Percentiles rank a stretch among this genome's conserved stretches.
These are phyloP conservation scores for Octomys mimax DNA, from an alignment of 2,797 vertebrate species.

Conservation along the genomic window DNA sequence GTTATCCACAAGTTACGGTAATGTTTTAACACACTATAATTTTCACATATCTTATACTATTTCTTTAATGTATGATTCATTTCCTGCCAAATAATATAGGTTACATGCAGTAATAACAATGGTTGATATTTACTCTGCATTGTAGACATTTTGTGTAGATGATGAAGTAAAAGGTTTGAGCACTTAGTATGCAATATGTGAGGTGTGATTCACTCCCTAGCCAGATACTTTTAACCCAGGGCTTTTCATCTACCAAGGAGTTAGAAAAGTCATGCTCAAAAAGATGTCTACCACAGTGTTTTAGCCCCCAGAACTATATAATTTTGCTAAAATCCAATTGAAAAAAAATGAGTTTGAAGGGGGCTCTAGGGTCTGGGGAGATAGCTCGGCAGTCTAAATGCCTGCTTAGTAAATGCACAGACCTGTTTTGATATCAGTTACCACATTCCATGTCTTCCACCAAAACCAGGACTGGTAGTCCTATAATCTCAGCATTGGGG, in stretches of 20 bases:
- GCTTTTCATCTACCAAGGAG: not conserved
- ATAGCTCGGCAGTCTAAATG: no score
- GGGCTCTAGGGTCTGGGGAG: no score
- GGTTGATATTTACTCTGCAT: not conserved
- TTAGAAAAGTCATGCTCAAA: not conserved
- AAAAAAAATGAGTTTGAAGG: not conserved
- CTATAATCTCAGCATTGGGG: no score
- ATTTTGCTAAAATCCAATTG: not conserved
- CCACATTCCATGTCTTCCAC: no score
- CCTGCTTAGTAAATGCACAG: no score
- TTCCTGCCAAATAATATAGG: not conserved
- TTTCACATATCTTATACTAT: not conserved
- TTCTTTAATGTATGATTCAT: not conserved
- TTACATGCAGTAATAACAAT: not conserved
- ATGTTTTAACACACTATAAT: not conserved
- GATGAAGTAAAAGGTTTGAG: not conserved
- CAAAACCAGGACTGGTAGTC: no score
- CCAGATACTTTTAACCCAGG: not conserved
- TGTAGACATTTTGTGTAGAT: not conserved
- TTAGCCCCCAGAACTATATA: not conserved
- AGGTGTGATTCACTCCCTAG: accelerated
- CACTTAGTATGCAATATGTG: not conserved
- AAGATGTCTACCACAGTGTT: not conserved
- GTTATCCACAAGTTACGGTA: not conserved
- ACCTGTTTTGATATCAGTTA: no score